Evolutionary conservation across 2,888 invertebrate species (phyloP).

Genomic region (Byasa hedistus): DNA sequence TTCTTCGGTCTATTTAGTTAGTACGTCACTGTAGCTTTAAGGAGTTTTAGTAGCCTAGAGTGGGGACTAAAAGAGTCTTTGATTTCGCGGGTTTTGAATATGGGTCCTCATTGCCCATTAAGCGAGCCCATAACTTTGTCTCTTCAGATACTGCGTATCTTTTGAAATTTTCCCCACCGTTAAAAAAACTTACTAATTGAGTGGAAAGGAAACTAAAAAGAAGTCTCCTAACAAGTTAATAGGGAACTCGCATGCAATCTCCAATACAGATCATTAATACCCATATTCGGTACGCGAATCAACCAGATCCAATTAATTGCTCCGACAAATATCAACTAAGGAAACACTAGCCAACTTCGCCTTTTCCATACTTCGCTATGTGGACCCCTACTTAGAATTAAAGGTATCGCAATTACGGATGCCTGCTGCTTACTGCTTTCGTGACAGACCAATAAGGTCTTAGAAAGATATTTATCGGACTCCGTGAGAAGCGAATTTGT

Average conservation of each 20-base stretch:
- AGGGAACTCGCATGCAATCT: neutral
- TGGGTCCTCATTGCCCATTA: no score
- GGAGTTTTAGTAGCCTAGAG: no score
- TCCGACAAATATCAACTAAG: conserved; percentile 11
- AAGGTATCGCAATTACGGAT: conserved; percentile 28
- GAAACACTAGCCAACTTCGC: conserved; percentile 4
- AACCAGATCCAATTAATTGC: conserved; percentile 21
- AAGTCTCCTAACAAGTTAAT: neutral
- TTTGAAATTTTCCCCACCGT: no score
- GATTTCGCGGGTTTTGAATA: no score
- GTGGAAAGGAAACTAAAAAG: neutral
- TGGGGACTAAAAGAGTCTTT: no score
- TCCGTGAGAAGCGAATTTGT: conserved; percentile 8
- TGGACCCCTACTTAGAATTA: conserved; percentile 6
- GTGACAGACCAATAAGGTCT: conserved; percentile 3
- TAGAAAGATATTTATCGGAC: conserved; percentile 10
- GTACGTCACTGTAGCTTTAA: no score
- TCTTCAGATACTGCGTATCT: no score
- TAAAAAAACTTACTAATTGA: no score
- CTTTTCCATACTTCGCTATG: conserved; percentile 10
- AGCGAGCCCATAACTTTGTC: no score
- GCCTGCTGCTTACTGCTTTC: conserved; percentile 14
- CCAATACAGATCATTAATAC: conserved; percentile 12
- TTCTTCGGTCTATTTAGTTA: no score
- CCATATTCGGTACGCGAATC: conserved; percentile 11